phyloP scores from a whole-genome alignment of 2,888 invertebrate genomes.

The Phengaris arion region DNA sequence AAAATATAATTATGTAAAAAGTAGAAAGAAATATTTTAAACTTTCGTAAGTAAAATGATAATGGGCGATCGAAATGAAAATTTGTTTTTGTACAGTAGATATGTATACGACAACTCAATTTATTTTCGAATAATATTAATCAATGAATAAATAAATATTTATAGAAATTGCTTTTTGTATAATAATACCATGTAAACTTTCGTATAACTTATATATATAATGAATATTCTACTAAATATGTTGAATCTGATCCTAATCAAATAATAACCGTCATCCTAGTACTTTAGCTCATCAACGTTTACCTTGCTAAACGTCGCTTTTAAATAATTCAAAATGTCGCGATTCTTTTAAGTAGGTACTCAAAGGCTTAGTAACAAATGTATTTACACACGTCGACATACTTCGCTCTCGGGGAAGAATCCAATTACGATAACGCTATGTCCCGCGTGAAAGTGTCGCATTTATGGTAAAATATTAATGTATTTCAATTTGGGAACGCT shows the following conservation, averaged over 20 bases:
- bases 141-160: neutral
- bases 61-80: conserved; percentile 5
- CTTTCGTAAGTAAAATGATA: neutral
- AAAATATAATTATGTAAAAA: neutral
- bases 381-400: conserved; percentile 44
- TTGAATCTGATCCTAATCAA: no score
- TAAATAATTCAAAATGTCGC: conserved; percentile 33
- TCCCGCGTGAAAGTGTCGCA: conserved; percentile 77
- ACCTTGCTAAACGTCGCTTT: neutral
- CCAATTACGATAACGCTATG: conserved; percentile 78
- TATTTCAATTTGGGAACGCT: conserved; percentile 77
- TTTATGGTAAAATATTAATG: conserved; percentile 80
- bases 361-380: conserved; percentile 40
- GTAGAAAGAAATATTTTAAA: neutral
- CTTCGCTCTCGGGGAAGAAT: conserved; percentile 69
- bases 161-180: neutral
- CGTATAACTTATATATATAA: no score
- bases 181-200: no score
- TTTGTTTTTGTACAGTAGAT: neutral
- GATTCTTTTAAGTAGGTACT: conserved; percentile 38
- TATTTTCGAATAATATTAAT: neutral
- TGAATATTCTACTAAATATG: no score
- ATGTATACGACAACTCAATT: conserved; percentile 5
- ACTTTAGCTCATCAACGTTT: neutral
- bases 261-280: neutral